phyloP scores from a whole-genome alignment of 2,113 vertebrate species.

The Campylomormyrus tamandua region DNA sequence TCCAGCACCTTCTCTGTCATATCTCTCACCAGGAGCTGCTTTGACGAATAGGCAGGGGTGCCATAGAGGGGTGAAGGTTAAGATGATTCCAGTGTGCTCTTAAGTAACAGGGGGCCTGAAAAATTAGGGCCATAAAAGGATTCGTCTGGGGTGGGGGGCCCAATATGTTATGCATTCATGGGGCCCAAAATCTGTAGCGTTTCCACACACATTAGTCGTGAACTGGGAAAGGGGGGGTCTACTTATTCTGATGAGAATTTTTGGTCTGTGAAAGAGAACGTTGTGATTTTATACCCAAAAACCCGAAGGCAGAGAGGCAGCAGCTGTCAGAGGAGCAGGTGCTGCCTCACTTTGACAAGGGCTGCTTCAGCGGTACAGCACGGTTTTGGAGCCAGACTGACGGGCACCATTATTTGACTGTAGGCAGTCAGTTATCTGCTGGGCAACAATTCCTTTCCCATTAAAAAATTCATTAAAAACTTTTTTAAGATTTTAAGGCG shows the following conservation, averaged over 20 bases:
- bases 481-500: conserved; percentile 1
- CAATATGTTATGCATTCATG: background rate
- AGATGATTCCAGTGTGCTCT: background rate
- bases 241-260: background rate
- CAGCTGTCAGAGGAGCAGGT: background rate
- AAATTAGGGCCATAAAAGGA: background rate
- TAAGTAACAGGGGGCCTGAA: background rate
- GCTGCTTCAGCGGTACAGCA: background rate
- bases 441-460: background rate
- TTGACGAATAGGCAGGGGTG: background rate
- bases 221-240: background rate
- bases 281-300: background rate
- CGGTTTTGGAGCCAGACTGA: background rate
- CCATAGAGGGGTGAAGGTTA: background rate
- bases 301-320: background rate
- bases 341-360: background rate
- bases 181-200: background rate
- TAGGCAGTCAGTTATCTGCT: background rate
- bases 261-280: background rate
- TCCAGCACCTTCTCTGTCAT: background rate
- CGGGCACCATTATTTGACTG: background rate
- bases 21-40: background rate
- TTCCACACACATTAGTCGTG: background rate
- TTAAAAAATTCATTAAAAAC: background rate
- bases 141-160: background rate